These are phyloP conservation scores for Parotia lawesii DNA, from an alignment of 2,113 vertebrate species.

Conservation along the genomic window DNA sequence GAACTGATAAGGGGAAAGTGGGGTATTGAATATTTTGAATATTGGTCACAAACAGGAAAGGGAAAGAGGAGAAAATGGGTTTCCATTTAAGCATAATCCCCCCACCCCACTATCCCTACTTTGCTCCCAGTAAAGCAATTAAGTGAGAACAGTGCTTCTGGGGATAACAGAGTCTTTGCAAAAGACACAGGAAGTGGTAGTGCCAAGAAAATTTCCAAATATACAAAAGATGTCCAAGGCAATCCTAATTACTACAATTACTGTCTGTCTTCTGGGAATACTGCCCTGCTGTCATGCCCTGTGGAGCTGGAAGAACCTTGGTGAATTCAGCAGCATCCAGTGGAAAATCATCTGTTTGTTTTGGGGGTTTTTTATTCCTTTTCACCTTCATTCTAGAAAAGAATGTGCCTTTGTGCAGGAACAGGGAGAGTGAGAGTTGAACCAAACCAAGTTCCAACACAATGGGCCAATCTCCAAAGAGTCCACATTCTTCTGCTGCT, in stretches of 20 bases:
- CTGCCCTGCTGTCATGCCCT: neutral
- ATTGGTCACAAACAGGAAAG: neutral
- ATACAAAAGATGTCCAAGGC: neutral
- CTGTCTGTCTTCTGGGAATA: neutral
- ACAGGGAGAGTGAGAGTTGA: neutral
- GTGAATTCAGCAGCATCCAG: neutral
- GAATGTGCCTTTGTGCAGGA: neutral
- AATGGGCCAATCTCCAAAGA: neutral
- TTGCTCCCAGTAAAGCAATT: neutral
- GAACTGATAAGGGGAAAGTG: neutral
- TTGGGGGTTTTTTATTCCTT: neutral
- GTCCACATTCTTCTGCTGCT: neutral
- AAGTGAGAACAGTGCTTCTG: neutral
- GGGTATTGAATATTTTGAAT: neutral
- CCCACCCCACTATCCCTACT: fast-evolving
- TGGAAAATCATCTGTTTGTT: neutral
- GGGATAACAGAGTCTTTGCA: neutral
- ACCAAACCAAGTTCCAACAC: neutral
- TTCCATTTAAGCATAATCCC: neutral
- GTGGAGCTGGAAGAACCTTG: neutral
- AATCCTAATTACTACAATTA: neutral
- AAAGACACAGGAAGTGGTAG: neutral
- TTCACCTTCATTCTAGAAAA: neutral
- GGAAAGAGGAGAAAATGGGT: neutral
- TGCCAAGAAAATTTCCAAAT: neutral